These are phyloP conservation scores for Sinosuthora webbiana DNA, from an alignment of 2,113 vertebrate genomes.

Conservation along the genomic window DNA sequence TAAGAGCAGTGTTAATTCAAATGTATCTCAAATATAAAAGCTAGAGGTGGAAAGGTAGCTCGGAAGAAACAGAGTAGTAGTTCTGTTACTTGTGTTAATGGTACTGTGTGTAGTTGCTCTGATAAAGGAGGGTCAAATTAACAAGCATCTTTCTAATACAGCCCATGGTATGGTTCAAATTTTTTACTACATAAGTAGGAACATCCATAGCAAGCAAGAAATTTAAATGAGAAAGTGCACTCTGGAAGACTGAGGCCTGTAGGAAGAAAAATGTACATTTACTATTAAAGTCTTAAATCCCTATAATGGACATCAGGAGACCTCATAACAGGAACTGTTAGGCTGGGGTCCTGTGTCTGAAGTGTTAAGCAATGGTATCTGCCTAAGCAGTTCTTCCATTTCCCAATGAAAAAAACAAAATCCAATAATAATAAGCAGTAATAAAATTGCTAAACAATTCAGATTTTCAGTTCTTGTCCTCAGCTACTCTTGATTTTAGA, in stretches of 20 bases:
- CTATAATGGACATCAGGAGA: not conserved
- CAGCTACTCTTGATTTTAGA: not conserved
- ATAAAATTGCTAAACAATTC: not conserved
- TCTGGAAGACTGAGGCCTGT: not conserved
- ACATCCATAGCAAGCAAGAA: not conserved
- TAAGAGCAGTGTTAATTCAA: not conserved
- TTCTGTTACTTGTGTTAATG: not conserved
- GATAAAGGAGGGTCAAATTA: not conserved
- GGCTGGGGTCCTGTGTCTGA: not conserved
- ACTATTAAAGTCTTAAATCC: not conserved
- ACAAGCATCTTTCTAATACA: not conserved
- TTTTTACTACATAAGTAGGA: not conserved
- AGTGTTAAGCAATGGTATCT: not conserved
- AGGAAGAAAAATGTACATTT: not conserved
- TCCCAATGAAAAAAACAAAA: not conserved
- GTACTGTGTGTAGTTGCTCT: not conserved
- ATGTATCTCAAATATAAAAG: not conserved
- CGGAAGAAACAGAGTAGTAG: not conserved
- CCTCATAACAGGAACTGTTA: not conserved
- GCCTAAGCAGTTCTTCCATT: not conserved
- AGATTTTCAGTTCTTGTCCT: not conserved
- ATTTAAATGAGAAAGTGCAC: not conserved
- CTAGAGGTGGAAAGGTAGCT: not conserved
- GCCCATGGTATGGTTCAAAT: not conserved
- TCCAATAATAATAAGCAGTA: not conserved